Conservation (phyloP, 2,113 vertebrate genomes). For the Nesogale talazaci region DNA sequence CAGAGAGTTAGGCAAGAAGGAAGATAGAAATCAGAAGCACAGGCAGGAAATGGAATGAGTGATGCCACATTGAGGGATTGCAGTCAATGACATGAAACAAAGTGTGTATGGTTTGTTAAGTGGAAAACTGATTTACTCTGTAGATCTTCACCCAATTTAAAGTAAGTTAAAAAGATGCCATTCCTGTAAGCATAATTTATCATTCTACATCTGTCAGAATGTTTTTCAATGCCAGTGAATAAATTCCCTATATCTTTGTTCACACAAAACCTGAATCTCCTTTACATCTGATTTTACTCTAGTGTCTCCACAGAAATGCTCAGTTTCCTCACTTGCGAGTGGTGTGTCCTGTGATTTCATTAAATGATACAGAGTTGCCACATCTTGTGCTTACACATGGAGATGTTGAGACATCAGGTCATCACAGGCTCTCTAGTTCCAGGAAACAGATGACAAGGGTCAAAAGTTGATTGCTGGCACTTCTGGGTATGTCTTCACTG, state of each 20-base stretch:
- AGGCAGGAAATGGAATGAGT: no score
- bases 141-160: no score
- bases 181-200: background rate
- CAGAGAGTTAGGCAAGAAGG: no score
- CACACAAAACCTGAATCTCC: background rate
- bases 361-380: background rate
- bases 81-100: no score
- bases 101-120: no score
- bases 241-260: background rate
- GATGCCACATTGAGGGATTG: no score
- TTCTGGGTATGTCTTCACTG: background rate
- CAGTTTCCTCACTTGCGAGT: background rate
- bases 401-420: background rate
- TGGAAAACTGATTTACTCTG: no score
- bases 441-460: background rate
- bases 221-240: background rate
- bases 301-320: background rate
- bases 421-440: background rate
- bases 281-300: background rate
- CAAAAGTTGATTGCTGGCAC: background rate
- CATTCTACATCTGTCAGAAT: slow-evolving; percentile 5
- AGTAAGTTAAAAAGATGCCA: no score
- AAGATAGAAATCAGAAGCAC: no score
- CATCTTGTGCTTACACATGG: background rate
- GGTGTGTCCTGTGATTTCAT: background rate